Base-by-base conservation (phyloP, 1,140 invertebrate genomes). In the Venturia canescens region DNA sequence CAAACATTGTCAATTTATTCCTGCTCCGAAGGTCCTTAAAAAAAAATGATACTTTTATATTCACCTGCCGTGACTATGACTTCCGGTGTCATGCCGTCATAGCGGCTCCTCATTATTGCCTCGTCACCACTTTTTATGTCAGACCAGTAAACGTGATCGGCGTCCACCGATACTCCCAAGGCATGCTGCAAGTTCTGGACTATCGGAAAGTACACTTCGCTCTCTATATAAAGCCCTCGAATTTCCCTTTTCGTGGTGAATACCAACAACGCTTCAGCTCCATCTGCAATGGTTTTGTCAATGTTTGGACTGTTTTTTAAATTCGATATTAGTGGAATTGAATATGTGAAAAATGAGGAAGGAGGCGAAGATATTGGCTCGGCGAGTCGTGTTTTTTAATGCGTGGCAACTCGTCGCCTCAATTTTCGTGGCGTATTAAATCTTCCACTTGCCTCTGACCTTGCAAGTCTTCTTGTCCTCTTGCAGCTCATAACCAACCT, bases 401-500 rank as follows among this genome's bases (percentile, higher is more conserved):
- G 6, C 38, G 6, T 44, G 15, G 38, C 38, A 44, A 44, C 38
- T 44, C 6, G 15, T 44, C 15, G 6, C 38, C 15, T 44, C 38
- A 15, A 44, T 44, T 7, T 44, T 7, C 38, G 38, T 44, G 15
- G 15, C 6, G 15, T 44, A 44, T 44, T 15, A 44, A 57, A 2
- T 63, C 6, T n/a, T 27, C 66, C 31, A 85, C 85, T 81, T 85
- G 93, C 92, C 90, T 44, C 90, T 88, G 16, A 92, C 93, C 89
- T 95, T 96, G 88, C 98, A 98, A 0, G 94, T 95, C 67, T 92
- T 93, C 26, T 93, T 93, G 86, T 98, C 95, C 0, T 86, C 63
- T 79, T 94, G 92, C 27, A 95, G 89, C 21, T 92, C 92, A 87
- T 97, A 99, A 0, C 95, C 95, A 0, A 93, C 88, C 27, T 96